These are phyloP conservation scores for Tokudaia muenninki DNA, from an alignment of 2,797 vertebrate genomes.

Conservation along the genomic window DNA sequence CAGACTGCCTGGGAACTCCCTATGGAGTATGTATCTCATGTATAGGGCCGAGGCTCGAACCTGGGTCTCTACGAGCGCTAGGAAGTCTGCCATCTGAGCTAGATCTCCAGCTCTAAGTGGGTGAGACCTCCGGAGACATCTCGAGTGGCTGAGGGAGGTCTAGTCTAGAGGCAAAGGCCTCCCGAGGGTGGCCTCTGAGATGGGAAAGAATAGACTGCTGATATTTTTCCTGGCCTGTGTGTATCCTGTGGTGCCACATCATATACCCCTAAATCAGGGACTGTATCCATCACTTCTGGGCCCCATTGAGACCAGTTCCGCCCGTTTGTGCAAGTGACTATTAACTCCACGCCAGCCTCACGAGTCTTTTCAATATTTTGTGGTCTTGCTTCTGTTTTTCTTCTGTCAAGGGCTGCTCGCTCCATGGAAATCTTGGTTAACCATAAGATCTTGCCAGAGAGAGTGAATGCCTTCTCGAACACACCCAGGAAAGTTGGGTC, in stretches of 20 bases:
- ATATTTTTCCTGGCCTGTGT: neutral
- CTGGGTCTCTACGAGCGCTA: neutral
- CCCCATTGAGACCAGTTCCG: neutral
- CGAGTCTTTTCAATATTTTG: neutral
- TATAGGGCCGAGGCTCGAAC: neutral
- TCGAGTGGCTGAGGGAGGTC: neutral
- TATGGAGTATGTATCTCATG: neutral
- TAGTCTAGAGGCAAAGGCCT: neutral
- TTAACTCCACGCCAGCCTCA: neutral
- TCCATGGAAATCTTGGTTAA: conserved; percentile 52
- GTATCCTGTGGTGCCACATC: fast-evolving
- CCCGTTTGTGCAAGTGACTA: neutral
- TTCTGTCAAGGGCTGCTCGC: conserved; percentile 5
- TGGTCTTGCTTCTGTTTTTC: neutral
- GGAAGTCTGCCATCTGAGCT: neutral
- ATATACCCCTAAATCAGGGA: neutral
- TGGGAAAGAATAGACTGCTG: neutral
- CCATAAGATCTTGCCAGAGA: conserved; percentile 5
- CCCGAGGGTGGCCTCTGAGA: neutral
- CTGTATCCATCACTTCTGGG: neutral
- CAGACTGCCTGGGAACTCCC: too few relatives aligned
- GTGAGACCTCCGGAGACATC: neutral
- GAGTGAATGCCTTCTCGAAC: conserved; percentile 42
- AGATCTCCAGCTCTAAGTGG: neutral
- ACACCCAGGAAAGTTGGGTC: neutral